Evolutionary conservation across 1,140 invertebrate species (phyloP).

Genomic region (Zelostemma sp.): DNA sequence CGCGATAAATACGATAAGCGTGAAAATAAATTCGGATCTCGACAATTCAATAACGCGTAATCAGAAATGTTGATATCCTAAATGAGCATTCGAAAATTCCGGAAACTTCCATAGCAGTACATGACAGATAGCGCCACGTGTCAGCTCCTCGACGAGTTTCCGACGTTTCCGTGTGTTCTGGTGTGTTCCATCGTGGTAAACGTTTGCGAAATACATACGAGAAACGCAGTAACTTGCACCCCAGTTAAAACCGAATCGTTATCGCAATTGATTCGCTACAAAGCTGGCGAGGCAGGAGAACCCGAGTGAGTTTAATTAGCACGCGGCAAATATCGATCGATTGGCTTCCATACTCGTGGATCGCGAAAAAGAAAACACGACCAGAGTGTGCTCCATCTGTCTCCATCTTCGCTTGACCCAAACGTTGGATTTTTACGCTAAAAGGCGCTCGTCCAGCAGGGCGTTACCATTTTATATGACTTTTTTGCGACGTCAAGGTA

Average conservation of each 20-base stretch:
- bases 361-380: conserved; percentile 1
- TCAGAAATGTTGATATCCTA: too few species aligned
- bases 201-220: not conserved
- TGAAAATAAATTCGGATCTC: too few species aligned
- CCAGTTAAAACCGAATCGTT: not conserved
- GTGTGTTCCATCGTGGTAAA: too few species aligned
- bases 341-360: conserved; percentile 6
- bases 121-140: too few species aligned
- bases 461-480: conserved; percentile 88
- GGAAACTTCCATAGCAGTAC: too few species aligned
- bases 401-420: conserved; percentile 48
- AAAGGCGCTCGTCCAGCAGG: conserved; percentile 78
- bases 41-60: too few species aligned
- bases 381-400: conserved; percentile 60
- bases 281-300: not conserved
- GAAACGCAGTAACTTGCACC: conserved; percentile 7
- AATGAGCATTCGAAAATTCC: too few species aligned
- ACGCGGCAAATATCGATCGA: conserved; percentile 5
- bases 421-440: conserved; percentile 67
- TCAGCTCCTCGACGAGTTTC: too few species aligned
- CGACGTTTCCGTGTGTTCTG: too few species aligned
- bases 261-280: not conserved
- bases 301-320: not conserved
- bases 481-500: conserved; percentile 83
- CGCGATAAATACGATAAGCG: too few species aligned